A percentile compares a stretch with the other conserved stretches of the same genome.
These are phyloP conservation scores for Odontomyia ornata DNA, from an alignment of 2,888 invertebrate genomes.

Conservation along the genomic window DNA sequence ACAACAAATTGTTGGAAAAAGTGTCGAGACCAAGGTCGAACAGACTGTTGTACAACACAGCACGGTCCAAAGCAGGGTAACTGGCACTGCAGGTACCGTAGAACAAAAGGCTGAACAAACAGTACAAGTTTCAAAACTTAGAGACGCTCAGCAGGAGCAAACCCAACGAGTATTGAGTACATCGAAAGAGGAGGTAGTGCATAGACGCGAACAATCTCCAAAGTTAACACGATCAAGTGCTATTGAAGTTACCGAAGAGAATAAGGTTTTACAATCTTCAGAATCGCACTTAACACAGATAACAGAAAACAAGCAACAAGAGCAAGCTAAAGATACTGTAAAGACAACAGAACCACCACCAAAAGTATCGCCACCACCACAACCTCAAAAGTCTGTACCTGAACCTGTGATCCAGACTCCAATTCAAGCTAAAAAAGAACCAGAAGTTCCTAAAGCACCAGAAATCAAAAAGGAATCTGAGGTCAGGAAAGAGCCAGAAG, in stretches of 20 bases:
- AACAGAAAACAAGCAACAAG: neutral
- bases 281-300: constrained; percentile 31
- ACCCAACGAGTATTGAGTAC: constrained; percentile 33
- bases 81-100: neutral
- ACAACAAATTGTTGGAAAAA: constrained; percentile 39
- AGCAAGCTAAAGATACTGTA: neutral
- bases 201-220: constrained; percentile 45
- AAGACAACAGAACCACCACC: constrained; percentile 41
- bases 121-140: constrained; percentile 46
- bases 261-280: constrained; percentile 3
- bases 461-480: constrained; percentile 54
- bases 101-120: constrained; percentile 49
- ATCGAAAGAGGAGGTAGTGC: constrained; percentile 14
- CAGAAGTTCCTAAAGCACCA: constrained; percentile 48
- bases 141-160: constrained; percentile 36
- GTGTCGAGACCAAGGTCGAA: constrained; percentile 33
- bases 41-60: constrained; percentile 43
- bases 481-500: constrained; percentile 53
- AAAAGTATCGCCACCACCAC: constrained; percentile 12
- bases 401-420: neutral
- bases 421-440: constrained; percentile 24
- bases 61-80: constrained; percentile 23
- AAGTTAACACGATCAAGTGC: constrained; percentile 47
- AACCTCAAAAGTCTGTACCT: constrained; percentile 3
- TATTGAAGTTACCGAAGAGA: constrained; percentile 46